phyloP scores from a whole-genome alignment of 2,797 vertebrate species.

The Taeniopygia guttata region DNA sequence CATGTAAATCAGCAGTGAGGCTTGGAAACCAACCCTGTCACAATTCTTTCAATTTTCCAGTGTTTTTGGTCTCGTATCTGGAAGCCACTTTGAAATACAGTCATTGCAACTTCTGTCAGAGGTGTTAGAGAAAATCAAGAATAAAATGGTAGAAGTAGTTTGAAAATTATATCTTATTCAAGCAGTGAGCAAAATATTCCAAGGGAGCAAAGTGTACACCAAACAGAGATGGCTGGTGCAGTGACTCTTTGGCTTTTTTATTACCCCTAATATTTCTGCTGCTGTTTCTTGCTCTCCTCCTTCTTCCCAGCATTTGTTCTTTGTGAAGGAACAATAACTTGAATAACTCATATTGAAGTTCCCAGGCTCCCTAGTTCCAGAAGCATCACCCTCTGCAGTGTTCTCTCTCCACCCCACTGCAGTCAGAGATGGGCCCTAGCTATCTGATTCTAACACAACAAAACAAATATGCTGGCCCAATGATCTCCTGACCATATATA shows the following conservation, averaged over 20 bases:
- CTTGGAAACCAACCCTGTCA: not conserved
- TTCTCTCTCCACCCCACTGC: not conserved
- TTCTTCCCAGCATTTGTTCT: not conserved
- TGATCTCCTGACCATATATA: conserved; percentile 68
- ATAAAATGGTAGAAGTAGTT: not conserved
- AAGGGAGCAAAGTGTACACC: not conserved
- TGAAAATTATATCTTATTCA: not conserved
- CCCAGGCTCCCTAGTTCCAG: not conserved
- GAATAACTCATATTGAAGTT: not conserved
- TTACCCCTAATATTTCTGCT: not conserved
- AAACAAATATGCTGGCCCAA: conserved; percentile 51
- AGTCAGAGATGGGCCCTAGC: conserved; percentile 32
- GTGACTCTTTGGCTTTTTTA: not conserved
- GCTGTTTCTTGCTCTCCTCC: not conserved
- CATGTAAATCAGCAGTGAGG: not conserved
- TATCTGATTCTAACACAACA: conserved; percentile 68
- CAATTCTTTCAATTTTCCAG: not conserved
- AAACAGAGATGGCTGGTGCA: not conserved
- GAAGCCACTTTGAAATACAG: not conserved
- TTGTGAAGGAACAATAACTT: not conserved
- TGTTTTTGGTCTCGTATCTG: not conserved
- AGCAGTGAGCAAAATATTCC: not conserved
- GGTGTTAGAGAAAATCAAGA: not conserved
- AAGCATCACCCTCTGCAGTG: not conserved
- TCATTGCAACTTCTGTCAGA: not conserved